Evolutionary conservation across 1,140 invertebrate genomes (phyloP).

Genomic region (Akabosia matsudoensis): DNA sequence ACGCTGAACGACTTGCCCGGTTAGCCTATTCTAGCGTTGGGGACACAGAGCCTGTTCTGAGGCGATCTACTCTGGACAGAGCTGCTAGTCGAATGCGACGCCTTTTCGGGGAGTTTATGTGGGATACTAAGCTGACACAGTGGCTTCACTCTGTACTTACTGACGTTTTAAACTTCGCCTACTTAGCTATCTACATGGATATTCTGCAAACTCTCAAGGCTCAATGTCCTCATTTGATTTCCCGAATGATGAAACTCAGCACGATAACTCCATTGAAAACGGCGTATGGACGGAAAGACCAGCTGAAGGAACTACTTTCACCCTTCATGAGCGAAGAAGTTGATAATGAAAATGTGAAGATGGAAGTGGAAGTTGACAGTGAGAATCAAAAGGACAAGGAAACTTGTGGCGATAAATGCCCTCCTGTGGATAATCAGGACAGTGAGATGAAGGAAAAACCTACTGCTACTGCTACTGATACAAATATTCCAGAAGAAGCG

Average conservation of each 20-base stretch:
- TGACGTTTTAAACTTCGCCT: slow-evolving; percentile 64
- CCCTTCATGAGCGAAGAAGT: neutral
- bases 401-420: neutral
- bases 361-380: neutral
- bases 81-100: slow-evolving; percentile 65
- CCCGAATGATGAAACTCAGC: neutral
- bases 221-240: neutral
- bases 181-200: slow-evolving; percentile 73
- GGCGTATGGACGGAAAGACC: neutral
- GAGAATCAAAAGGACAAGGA: neutral
- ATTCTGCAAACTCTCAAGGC: slow-evolving; percentile 57
- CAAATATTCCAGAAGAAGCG: neutral
- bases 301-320: neutral
- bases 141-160: slow-evolving; percentile 75
- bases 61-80: slow-evolving; percentile 67
- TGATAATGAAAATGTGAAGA: neutral
- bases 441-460: no score
- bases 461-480: neutral
- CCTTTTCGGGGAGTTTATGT: slow-evolving; percentile 62
- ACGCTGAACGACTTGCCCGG: slow-evolving; percentile 66
- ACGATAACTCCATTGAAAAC: neutral
- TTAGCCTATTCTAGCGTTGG: slow-evolving; percentile 58
- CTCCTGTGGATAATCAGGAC: no score
- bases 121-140: slow-evolving; percentile 68
- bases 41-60: slow-evolving; percentile 63